Percentiles rank a stretch among this genome's conserved stretches.
These are phyloP conservation scores for Catharus bicknelli DNA, from an alignment of 2,113 vertebrate genomes.

Conservation along the genomic window DNA sequence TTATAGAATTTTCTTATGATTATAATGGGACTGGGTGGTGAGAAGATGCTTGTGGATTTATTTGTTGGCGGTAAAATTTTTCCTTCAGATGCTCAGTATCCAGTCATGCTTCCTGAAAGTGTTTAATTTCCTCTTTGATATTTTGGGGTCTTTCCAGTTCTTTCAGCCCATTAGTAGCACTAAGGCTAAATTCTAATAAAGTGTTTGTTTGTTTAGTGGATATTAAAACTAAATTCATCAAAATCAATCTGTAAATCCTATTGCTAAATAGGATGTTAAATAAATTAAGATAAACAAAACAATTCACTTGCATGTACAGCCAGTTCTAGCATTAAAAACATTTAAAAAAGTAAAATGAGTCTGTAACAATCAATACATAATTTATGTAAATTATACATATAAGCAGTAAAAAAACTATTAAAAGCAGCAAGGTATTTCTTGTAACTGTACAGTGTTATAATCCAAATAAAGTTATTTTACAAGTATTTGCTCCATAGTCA, in stretches of 20 bases:
- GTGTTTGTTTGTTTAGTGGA: background rate
- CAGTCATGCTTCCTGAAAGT: background rate
- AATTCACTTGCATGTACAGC: background rate
- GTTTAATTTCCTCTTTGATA: background rate
- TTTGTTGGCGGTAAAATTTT: background rate
- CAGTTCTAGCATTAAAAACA: background rate
- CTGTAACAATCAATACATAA: background rate
- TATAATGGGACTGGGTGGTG: background rate
- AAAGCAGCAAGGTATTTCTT: background rate
- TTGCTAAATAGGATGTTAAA: background rate
- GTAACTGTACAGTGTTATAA: background rate
- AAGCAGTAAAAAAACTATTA: accelerated
- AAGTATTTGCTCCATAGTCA: background rate
- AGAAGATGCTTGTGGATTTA: background rate
- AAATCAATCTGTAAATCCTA: background rate
- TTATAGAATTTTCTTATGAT: background rate
- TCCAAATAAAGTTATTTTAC: background rate
- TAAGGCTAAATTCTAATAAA: background rate
- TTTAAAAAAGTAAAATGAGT: background rate
- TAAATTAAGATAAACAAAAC: background rate
- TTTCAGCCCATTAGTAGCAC: background rate
- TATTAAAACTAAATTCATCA: background rate
- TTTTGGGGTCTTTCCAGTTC: background rate
- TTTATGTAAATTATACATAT: background rate
- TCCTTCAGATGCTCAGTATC: background rate